Evolutionary conservation across 1,140 invertebrate species (phyloP), one percentile per base, ranked within the genome.

Genomic region (Lepidurus packardi): DNA sequence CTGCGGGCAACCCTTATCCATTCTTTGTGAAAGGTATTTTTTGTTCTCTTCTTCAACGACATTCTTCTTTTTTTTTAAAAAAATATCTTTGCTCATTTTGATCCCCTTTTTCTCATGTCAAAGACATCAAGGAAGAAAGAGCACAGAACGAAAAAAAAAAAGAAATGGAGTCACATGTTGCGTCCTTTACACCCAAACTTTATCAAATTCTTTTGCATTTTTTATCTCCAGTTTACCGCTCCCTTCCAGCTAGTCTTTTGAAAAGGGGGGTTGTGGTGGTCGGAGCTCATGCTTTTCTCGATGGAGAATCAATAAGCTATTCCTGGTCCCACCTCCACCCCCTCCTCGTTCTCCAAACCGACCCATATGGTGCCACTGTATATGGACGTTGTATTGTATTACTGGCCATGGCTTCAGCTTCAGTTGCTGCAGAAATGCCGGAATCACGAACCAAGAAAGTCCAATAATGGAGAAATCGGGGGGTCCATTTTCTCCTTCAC

Each of bases 81-180:
- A 34, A 34, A 34, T 34, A 2, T 34, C 4, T 34, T 4, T 34
- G 34, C 53, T 65, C 53, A 65, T 65, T 65, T 65, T 8, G 16
- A n/a, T 65, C 6, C 1, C n/a, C 13, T 65, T 34, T 65, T 65
- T 21, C 21, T 65, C 9, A 11, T 65, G 21, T n/a, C 53, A 21
- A 65, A 65, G 6, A 65, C 53, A 7, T 21, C 53, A 65, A 65
- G 21, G 21, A 4, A 65, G 13, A 65, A 13, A 13, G 13, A 65
- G 53, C 16, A 13, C 53, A 21, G 7, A 8, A 65, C 1, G 53
- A 65, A 21, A 65, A 16, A 21, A 65, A 16, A 65, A 1, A 65
- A 9, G 53, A 65, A 65, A 65, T 65, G 21, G 53, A 65, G 53
- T 65, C 21, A 65, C 53, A 65, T 65, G 53, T 65, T 65, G 53